phyloP scores from a whole-genome alignment of 2,888 invertebrate species.

The Fragum sueziense region DNA sequence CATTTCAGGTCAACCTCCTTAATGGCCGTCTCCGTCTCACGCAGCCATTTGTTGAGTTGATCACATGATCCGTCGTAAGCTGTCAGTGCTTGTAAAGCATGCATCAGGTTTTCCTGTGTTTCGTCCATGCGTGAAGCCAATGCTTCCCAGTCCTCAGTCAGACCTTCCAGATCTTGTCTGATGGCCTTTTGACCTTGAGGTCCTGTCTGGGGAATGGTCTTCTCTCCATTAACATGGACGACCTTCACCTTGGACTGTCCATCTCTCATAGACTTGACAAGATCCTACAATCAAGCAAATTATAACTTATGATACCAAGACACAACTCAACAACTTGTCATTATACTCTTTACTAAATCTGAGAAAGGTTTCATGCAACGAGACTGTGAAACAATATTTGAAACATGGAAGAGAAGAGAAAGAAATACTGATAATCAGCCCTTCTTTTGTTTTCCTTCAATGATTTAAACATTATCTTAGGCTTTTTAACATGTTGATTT shows the following conservation, averaged over 20 bases:
- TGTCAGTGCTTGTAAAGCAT: slow-evolving; percentile 90
- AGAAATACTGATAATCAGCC: no score
- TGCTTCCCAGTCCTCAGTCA: slow-evolving; percentile 93
- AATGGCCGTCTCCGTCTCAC: slow-evolving; percentile 91
- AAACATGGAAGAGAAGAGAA: not conserved
- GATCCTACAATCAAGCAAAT: slow-evolving; percentile 70
- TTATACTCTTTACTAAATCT: no score
- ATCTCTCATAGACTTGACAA: slow-evolving; percentile 70
- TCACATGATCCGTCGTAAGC: slow-evolving; percentile 91
- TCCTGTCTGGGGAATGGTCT: slow-evolving; percentile 94
- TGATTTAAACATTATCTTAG: not conserved
- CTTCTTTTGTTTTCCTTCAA: not conserved
- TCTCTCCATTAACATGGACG: slow-evolving; percentile 93
- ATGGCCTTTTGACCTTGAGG: slow-evolving; percentile 96
- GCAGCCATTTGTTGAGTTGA: slow-evolving; percentile 91
- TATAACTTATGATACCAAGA: no score
- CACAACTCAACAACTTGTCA: no score
- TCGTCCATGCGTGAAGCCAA: slow-evolving; percentile 92
- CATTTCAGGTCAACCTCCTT: slow-evolving; percentile 92
- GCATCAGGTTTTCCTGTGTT: slow-evolving; percentile 92
- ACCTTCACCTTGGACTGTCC: slow-evolving; percentile 89
- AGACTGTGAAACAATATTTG: not conserved
- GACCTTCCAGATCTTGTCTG: slow-evolving; percentile 90
- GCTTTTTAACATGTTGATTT: no score
- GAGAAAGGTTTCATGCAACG: no score